Evolutionary conservation across 1,140 invertebrate genomes (phyloP).

Genomic region (Microplitis demolitor): DNA sequence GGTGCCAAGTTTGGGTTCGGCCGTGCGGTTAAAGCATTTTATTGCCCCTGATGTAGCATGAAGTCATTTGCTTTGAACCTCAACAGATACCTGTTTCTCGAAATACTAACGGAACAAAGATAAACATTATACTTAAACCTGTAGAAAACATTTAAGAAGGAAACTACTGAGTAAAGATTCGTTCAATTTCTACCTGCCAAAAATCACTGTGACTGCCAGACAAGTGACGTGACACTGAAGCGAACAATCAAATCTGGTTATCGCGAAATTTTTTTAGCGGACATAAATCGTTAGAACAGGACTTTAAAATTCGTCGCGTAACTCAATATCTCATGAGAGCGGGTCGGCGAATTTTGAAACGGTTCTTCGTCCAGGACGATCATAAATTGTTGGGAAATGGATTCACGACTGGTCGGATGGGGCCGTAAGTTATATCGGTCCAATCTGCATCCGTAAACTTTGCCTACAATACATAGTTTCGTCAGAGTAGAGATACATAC

Average conservation of each 20-base stretch:
- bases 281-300: slow-evolving; percentile 1
- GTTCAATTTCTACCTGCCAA: not conserved
- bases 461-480: slow-evolving; percentile 34
- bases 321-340: slow-evolving; percentile 20
- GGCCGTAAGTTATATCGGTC: slow-evolving; percentile 31
- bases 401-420: slow-evolving; percentile 25
- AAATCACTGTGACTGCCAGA: not conserved
- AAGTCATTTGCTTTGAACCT: slow-evolving; percentile 10
- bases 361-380: slow-evolving; percentile 13
- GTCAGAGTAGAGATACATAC: slow-evolving; percentile 22
- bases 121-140: not conserved
- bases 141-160: not conserved
- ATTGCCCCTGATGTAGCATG: slow-evolving; percentile 34
- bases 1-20: slow-evolving; percentile 29
- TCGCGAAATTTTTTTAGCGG: slow-evolving; percentile 10
- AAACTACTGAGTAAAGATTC: not conserved
- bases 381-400: slow-evolving; percentile 30
- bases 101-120: not conserved
- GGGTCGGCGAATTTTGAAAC: slow-evolving; percentile 20
- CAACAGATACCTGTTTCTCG: slow-evolving; percentile 8
- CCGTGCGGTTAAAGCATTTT: slow-evolving; percentile 39
- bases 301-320: slow-evolving; percentile 18
- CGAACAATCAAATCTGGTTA: slow-evolving; percentile 5
- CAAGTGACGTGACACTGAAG: not conserved
- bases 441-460: slow-evolving; percentile 37